Conservation (phyloP, 2,797 vertebrate species). For the Sandelia bainsii region DNA sequence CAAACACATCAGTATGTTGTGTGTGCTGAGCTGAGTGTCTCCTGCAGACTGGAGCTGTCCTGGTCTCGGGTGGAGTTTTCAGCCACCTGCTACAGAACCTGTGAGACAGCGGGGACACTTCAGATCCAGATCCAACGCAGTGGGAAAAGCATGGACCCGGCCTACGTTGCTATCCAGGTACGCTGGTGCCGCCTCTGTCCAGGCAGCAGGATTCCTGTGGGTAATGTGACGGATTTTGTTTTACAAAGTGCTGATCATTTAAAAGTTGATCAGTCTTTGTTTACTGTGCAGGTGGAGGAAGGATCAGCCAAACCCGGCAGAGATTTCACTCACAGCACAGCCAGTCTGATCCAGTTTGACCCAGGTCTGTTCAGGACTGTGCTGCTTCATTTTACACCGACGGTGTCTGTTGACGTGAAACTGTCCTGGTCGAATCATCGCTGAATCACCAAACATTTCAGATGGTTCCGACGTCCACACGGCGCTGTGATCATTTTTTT, state of each 20-base stretch:
- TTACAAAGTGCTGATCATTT: neutral
- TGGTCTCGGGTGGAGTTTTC: slow-evolving; percentile 81
- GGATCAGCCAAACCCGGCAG: slow-evolving; percentile 76
- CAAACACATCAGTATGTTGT: no score
- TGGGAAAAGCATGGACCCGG: slow-evolving; percentile 79
- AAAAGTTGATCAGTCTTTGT: neutral
- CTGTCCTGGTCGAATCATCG: no score
- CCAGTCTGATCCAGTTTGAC: slow-evolving; percentile 83
- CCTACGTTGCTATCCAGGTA: slow-evolving; percentile 82
- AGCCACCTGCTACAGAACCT: slow-evolving; percentile 74
- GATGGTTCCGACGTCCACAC: neutral
- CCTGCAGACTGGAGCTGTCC: slow-evolving; percentile 80
- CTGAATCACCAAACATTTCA: no score
- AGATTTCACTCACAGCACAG: slow-evolving; percentile 83
- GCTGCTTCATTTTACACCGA: neutral
- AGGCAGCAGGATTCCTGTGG: no score
- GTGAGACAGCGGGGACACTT: slow-evolving; percentile 80
- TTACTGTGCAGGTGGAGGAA: slow-evolving; percentile 78
- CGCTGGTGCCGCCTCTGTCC: rapidly evolving
- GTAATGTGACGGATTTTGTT: neutral
- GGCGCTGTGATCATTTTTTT: neutral
- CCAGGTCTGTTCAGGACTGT: slow-evolving; percentile 67
- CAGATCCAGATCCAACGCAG: slow-evolving; percentile 79
- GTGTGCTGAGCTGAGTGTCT: slow-evolving; percentile 10
- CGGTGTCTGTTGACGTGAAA: neutral